A percentile compares a stretch with the other conserved stretches of the same genome.
phyloP scores from a whole-genome alignment of 2,113 vertebrate genomes.

The pig (Sus scrofa) region DNA sequence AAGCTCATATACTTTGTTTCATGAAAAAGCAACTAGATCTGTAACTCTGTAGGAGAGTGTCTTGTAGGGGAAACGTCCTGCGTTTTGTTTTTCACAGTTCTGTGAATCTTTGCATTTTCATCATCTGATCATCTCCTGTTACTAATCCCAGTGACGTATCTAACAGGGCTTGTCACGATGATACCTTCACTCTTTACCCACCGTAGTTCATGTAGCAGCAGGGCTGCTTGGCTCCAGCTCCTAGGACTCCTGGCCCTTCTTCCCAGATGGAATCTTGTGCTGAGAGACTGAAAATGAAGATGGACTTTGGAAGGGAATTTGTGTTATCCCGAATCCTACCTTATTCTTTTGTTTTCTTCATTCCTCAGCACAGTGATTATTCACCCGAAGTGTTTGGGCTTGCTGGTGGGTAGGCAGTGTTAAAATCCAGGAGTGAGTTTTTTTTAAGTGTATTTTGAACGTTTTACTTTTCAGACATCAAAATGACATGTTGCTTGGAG shows the following conservation, averaged over 20 bases:
- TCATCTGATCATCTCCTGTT: not conserved
- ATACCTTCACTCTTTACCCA: not conserved
- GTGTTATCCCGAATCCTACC: not conserved
- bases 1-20: not conserved
- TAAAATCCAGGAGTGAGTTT: not conserved
- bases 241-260: not conserved
- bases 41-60: not conserved
- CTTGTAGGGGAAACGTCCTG: not conserved
- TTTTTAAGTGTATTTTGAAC: constrained; percentile 4
- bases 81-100: not conserved
- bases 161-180: not conserved
- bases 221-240: not conserved
- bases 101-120: not conserved
- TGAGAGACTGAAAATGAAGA: not conserved
- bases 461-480: constrained; percentile 24
- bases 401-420: not conserved
- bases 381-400: not conserved
- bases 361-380: not conserved
- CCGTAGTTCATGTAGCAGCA: not conserved
- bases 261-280: not conserved
- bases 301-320: constrained; percentile 34
- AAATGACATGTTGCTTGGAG: not conserved
- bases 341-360: not conserved
- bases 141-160: not conserved
- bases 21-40: not conserved